phyloP scores from a whole-genome alignment of 2,113 vertebrate genomes.

The Vicugna pacos region DNA sequence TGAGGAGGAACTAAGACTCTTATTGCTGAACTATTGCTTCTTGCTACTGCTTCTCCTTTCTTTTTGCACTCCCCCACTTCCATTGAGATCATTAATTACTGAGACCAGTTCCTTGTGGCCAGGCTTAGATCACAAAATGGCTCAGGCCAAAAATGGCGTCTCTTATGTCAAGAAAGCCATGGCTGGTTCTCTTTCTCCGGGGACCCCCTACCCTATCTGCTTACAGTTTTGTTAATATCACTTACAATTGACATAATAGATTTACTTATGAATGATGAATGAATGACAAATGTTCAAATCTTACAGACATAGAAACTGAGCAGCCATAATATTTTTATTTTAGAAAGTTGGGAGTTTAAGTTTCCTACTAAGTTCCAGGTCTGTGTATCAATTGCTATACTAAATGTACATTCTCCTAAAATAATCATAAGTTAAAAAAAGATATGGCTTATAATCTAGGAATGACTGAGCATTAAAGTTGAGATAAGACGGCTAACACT shows the following conservation, averaged over 20 bases:
- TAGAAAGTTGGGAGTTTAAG: neutral
- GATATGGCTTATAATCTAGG: neutral
- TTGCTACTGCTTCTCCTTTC: neutral
- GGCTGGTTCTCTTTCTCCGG: neutral
- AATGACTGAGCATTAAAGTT: neutral
- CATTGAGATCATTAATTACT: neutral
- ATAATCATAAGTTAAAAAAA: conserved; percentile 31
- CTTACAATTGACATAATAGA: neutral
- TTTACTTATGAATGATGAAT: conserved; percentile 19
- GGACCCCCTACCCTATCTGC: neutral
- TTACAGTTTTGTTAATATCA: neutral
- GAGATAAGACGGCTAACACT: neutral
- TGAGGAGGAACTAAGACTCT: no score
- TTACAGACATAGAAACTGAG: neutral
- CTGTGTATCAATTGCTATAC: neutral
- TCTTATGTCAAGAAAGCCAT: neutral
- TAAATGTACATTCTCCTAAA: neutral
- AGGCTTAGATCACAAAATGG: no score
- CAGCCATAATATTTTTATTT: neutral
- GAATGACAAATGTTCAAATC: neutral
- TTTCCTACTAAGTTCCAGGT: neutral
- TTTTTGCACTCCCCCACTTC: neutral
- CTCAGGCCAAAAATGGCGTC: neutral
- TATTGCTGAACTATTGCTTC: no score
- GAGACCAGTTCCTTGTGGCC: neutral